Percentiles rank a stretch among this genome's conserved stretches.
These are phyloP conservation scores for Mactromeris polynyma DNA, from an alignment of 2,888 invertebrate genomes.

Conservation along the genomic window DNA sequence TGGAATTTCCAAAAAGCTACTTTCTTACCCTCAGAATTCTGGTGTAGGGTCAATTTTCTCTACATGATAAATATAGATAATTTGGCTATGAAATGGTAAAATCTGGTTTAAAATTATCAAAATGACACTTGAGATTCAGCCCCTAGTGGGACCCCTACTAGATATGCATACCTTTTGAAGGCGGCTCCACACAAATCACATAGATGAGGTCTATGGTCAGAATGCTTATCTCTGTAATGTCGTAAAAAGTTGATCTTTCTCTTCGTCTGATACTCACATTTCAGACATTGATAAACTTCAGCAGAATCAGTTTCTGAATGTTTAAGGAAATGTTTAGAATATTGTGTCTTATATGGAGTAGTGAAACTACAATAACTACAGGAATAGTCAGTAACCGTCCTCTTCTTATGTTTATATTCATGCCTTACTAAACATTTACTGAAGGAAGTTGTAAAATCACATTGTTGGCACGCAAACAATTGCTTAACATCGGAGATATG, in stretches of 20 bases:
- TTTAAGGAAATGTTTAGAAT: slow-evolving; percentile 9
- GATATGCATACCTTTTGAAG: slow-evolving; percentile 86
- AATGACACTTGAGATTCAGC: no score
- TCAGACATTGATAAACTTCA: slow-evolving; percentile 82
- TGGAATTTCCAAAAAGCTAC: no score
- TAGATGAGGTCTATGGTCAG: slow-evolving; percentile 88
- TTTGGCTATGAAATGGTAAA: no score
- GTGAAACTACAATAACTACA: not conserved
- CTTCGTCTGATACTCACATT: slow-evolving; percentile 86
- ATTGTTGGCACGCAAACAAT: slow-evolving; percentile 85
- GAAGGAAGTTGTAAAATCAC: slow-evolving; percentile 84
- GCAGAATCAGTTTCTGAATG: slow-evolving; percentile 21
- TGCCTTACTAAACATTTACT: slow-evolving; percentile 29
- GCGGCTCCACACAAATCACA: slow-evolving; percentile 89
- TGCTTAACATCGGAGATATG: slow-evolving; percentile 78
- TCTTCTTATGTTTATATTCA: not conserved
- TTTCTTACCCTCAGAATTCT: no score
- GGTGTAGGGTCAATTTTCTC: no score
- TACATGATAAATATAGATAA: no score
- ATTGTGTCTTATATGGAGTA: not conserved
- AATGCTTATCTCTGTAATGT: slow-evolving; percentile 88
- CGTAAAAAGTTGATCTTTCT: slow-evolving; percentile 86
- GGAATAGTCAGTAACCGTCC: not conserved
- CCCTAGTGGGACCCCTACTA: not conserved
- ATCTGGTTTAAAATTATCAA: no score